A percentile compares a stretch with the other conserved stretches of the same genome.
These are phyloP conservation scores for Tenthredo livida DNA, from an alignment of 2,888 invertebrate species.

Conservation along the genomic window DNA sequence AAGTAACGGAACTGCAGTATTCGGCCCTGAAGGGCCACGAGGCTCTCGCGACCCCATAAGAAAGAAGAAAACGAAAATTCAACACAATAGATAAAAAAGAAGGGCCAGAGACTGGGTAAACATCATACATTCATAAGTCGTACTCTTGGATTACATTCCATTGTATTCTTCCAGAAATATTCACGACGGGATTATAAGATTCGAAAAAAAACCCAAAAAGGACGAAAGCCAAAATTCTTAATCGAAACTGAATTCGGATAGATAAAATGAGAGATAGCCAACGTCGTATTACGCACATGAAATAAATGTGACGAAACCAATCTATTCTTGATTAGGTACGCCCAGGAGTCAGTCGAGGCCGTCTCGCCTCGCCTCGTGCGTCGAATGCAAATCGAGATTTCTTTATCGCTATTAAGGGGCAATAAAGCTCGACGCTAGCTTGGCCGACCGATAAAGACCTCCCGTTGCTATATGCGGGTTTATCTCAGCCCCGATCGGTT, in stretches of 20 bases:
- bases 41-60: conserved; percentile 42
- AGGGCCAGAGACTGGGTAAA: background rate
- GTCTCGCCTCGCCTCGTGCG: conserved; percentile 34
- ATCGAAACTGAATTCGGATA: background rate
- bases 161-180: too few relatives aligned
- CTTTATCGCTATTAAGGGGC: conserved; percentile 61
- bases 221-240: background rate
- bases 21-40: conserved; percentile 59
- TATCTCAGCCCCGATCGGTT: background rate
- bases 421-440: conserved; percentile 55
- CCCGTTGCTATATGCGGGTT: conserved; percentile 56
- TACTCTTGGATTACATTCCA: background rate
- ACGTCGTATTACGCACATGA: background rate
- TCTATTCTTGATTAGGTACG: conserved; percentile 62
- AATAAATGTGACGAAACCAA: conserved; percentile 63
- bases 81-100: background rate
- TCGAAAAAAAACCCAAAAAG: too few relatives aligned
- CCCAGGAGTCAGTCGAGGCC: too few relatives aligned
- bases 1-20: conserved; percentile 60
- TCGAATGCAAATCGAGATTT: conserved; percentile 66
- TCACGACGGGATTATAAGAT: too few relatives aligned
- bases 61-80: background rate
- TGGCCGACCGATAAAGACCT: conserved; percentile 63
- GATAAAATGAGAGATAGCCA: background rate
- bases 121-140: background rate